Conservation (phyloP, 2,797 vertebrate species). For the Fratercula arctica region DNA sequence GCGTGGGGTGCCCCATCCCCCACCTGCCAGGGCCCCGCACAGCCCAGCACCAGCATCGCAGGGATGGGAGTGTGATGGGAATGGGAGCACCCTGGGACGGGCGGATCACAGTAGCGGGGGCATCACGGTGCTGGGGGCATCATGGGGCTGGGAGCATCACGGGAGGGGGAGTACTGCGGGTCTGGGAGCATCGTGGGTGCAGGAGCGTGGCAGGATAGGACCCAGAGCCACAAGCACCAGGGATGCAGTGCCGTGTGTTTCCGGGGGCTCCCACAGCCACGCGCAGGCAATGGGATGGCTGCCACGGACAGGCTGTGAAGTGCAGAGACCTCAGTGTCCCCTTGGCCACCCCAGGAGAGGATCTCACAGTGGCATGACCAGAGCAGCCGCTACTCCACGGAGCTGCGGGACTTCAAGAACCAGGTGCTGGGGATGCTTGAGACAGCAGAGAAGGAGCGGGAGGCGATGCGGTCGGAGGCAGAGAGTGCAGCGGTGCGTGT, state of each 20-base stretch:
- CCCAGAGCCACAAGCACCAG: accelerated
- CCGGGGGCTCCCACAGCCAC: accelerated
- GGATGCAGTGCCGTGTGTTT: accelerated
- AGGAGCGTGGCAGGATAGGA: background rate
- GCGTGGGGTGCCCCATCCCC: background rate
- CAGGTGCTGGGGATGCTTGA: conserved; percentile 84
- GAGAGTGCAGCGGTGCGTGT: conserved; percentile 79
- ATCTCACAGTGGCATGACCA: conserved; percentile 93
- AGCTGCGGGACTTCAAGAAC: conserved; percentile 91
- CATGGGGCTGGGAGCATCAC: accelerated
- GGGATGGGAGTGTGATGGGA: accelerated
- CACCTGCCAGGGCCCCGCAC: accelerated
- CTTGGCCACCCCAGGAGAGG: conserved; percentile 80
- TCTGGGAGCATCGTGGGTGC: background rate
- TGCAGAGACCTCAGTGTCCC: background rate
- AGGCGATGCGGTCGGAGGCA: conserved; percentile 79
- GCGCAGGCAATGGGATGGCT: accelerated
- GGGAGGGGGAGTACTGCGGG: background rate
- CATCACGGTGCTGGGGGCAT: background rate
- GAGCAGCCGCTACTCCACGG: conserved; percentile 85
- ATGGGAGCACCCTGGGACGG: accelerated
- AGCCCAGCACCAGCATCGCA: accelerated
- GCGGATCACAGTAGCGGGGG: too few species aligned
- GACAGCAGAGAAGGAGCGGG: conserved; percentile 83
- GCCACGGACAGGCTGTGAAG: accelerated